Base-by-base conservation (phyloP, 2,888 invertebrate genomes). In the Pyrochroa serraticornis region DNA sequence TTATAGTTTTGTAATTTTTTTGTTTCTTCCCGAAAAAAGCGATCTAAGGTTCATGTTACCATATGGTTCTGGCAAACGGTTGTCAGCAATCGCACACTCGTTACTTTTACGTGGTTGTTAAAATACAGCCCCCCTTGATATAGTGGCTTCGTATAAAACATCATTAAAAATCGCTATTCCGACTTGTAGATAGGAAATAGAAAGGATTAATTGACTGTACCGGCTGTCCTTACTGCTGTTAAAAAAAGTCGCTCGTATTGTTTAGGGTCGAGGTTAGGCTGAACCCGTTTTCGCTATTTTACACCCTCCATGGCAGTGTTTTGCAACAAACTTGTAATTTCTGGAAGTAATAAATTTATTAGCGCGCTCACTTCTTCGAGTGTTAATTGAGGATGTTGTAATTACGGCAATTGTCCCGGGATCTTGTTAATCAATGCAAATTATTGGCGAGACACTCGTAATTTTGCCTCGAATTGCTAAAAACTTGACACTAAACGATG, bases 81-180 rank as follows among this genome's bases (percentile, higher is more conserved):
- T 41, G 45, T 50, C 51, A 44, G 44, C 14, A 34, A 30, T 45
- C 57, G 51, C 51, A 51, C 57, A 57, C 51, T 46, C 51, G 57
- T 57, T 57, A 57, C 57, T 57, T 57, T 57, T 51, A 57, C 57
- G 57, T 52, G 41, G 46, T 38, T 42, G 46, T 41, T 57, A 57
- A 57, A 50, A 51, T 57, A 58, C 58, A 58, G 47, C 58, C 58
- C 46, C 58, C 47, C 47, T 55, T 42, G 49, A 49, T n/a, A n/a
- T n/a, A n/a, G n/a, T n/a, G n/a, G 43, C 49, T 41, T 48, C 44
- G 39, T 39, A 55, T 55, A 48, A 45, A 55, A 48, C 48, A 41
- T 43, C 44, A 43, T 48, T 55, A 49, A 55, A 55, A 55, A 55
- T 44, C 38, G 35, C 35, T 31, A 50, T 42, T 51, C 37, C 13